Percentiles rank a stretch among this genome's conserved stretches.
Conservation (phyloP, 2,113 vertebrate species). For the Promerops cafer region DNA sequence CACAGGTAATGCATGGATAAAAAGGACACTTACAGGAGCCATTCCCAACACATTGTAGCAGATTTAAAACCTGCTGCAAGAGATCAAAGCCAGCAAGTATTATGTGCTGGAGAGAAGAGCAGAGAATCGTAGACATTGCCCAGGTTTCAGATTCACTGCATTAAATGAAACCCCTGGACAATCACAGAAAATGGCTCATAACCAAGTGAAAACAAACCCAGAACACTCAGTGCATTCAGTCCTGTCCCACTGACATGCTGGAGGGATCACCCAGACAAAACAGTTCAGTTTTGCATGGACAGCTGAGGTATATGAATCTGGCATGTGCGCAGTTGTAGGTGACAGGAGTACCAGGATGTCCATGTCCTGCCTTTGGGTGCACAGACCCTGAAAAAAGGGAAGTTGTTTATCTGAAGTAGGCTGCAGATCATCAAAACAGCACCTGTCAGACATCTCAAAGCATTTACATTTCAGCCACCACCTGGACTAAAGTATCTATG, state of each 20-base stretch:
- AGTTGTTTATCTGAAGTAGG: neutral
- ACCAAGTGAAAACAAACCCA: neutral
- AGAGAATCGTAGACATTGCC: neutral
- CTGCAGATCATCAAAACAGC: neutral
- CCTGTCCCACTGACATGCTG: neutral
- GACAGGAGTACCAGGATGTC: neutral
- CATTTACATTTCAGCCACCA: neutral
- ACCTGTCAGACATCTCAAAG: neutral
- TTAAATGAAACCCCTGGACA: neutral
- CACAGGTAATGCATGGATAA: neutral
- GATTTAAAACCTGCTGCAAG: neutral
- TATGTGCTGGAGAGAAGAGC: neutral
- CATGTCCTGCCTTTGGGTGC: neutral
- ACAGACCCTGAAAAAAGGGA: neutral
- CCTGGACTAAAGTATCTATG: neutral
- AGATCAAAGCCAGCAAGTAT: neutral
- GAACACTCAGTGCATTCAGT: neutral
- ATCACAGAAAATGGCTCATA: neutral
- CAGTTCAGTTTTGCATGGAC: accelerated
- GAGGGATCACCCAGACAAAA: neutral
- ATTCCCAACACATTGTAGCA: neutral
- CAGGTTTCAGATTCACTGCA: neutral
- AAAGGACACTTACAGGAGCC: neutral
- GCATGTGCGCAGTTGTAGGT: neutral
- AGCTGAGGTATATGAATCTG: no score